Evolutionary conservation across 2,797 vertebrate species (phyloP), one percentile per base, ranked within the genome.

Genomic region (Tenualosa ilisha): DNA sequence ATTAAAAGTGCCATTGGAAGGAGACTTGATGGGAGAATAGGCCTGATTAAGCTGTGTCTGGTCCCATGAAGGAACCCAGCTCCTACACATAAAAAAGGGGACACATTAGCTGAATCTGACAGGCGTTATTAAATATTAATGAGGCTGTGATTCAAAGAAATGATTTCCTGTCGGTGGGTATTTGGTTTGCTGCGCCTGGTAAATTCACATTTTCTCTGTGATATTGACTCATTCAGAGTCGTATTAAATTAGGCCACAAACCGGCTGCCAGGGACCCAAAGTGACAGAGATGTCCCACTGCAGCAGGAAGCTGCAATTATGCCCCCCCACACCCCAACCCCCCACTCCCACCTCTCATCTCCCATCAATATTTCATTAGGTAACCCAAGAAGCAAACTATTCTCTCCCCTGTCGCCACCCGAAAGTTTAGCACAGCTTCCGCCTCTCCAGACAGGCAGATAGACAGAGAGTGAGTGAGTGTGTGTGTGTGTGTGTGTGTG

Each of bases 181-280:
- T 88, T 88, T 40, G 86, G 87, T 86, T 87, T 91, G 88, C 90
- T 37, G 86, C 86, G 90, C 92, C 85, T 90, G 93, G 94, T 95
- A 95, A 94, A 91, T 95, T 96, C 91, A 93, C 91, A 91, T 96
- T 94, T 94, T 88, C 31, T 87, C 93, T 96, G 93, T 96, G 95
- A 97, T 97, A 94, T 94, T 89, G 93, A 94, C 96, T 96, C 93
- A 95, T 96, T 96, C 94, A 90, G 92, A 98, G 97, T 98, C 97
- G 96, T 91, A 97, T 96, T 95, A 97, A 97, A 99, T 98, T 97
- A 98, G 96, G 94, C 92, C 96, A 96, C 93, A 95, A 94, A 94
- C 90, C 94, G 91, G 96, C 95, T 96, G 90, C 90, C 88, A 81
- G 91, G 94, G 92, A 95, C 92, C 94, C 88, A 90, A 90, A 90